Base-by-base conservation (phyloP, 2,888 invertebrate genomes). In the Acleris sparsana region DNA sequence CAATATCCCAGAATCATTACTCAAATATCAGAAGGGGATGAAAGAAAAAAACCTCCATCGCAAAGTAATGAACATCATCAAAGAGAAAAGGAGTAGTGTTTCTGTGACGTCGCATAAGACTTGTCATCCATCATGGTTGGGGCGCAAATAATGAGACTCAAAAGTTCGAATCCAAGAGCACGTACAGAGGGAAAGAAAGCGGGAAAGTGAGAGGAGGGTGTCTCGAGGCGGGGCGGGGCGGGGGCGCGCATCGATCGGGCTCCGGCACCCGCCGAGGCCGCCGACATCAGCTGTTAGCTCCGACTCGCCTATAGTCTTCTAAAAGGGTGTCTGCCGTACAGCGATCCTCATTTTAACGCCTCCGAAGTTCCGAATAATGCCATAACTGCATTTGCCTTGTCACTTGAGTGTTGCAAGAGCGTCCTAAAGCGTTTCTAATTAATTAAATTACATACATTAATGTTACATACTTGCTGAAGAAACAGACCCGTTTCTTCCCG, bases 231-330 rank as follows among this genome's bases (percentile, higher is more conserved):
- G 79, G 46, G 46, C 46, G 17, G 76, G 75, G 75, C 73, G 76
- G 75, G 75, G 75, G 82, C 74, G 84, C 80, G 87, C 87, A 91
- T 89, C 88, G 89, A 92, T 85, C 88, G 86, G 75, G 81, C 71
- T 73, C 77, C 73, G 79, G 82, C 82, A 83, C 80, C 85, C 80
- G 76, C 78, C 69, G 46, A 70, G 63, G 76, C 73, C 80, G 82
- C 72, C 84, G 64, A 49, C 85, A 89, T 88, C 91, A 90, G 89
- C 89, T 89, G 90, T 85, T 88, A 76, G 80, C 78, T 76, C 72
- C 78, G 77, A 72, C 52, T 56, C 60, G 53, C 53, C 60, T 39
- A 48, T 18, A 79, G 77, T 53, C 63, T 67, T 62, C 63, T 18
- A 62, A 33, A 61, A 65, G 66, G 68, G 67, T 68, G 68, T 70